Evolutionary conservation across 2,888 invertebrate genomes (phyloP), one percentile per base, ranked within the genome.

Genomic region (Eilema caniola): DNA sequence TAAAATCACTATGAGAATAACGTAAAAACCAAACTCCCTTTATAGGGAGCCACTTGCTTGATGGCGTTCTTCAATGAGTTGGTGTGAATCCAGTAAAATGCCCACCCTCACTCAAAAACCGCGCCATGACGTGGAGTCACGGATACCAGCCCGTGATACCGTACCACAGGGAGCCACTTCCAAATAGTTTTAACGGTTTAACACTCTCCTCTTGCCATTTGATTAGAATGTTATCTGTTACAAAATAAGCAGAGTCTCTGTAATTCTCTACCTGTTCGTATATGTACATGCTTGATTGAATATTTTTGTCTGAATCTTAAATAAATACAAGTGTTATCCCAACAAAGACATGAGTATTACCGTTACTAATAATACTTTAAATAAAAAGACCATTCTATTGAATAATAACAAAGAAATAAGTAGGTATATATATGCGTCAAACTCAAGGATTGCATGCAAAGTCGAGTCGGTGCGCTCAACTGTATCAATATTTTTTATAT

Each of bases 391-490:
- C 10, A 62, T 31, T 28, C 33, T 57, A 66, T 66, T 12, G 3
- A 11, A 33, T 10, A 57, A 1, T 2, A 67, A 60, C 66, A 60
- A 37, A 60, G 66, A 28, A 62, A n/a, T 65, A 41, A 2, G 8
- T 28, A 61, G 11, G 12, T 47, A 41, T 33, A 24, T 31, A 20
- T 3, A 14, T 41, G 16, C 16, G 20, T 47, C 7, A n/a, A 31
- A 53, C 47, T 62, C 62, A 68, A 68, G 62, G 56, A 57, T 62
- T 61, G 60, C 69, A 47, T 64, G 57, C 60, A n/a, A 10, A 63
- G 24, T 23, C 20, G 33, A 33, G 10, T 24, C 14, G 8, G 33
- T 16, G 57, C 66, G 33, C 66, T 66, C 57, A 66, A 66, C 33
- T 66, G 66, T 66, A 57, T 31, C 33, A 57, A 1, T 28, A 57